These are phyloP conservation scores for Nasonia giraulti DNA, from an alignment of 1,140 invertebrate species.

Conservation along the genomic window DNA sequence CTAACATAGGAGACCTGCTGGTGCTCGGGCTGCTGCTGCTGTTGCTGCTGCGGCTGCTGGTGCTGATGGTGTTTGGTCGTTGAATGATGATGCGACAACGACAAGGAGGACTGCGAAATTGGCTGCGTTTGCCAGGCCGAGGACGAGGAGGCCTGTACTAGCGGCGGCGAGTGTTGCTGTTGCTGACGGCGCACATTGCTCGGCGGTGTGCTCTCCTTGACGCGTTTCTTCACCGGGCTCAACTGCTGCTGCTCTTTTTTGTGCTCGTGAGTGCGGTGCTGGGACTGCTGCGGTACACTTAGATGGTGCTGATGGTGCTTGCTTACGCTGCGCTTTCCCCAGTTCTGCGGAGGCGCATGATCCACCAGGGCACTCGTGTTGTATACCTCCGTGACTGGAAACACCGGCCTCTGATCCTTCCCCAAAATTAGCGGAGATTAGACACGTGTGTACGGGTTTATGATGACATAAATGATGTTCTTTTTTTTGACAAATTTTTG, in stretches of 20 bases:
- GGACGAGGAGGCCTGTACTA: not conserved
- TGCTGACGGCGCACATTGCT: slow-evolving; percentile 66
- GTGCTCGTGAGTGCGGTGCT: slow-evolving; percentile 73
- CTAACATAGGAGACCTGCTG: slow-evolving; percentile 73
- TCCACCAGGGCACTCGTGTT: slow-evolving; percentile 77
- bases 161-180: slow-evolving; percentile 26
- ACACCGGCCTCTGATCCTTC: slow-evolving; percentile 79
- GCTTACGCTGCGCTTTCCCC: slow-evolving; percentile 75
- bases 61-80: slow-evolving; percentile 53
- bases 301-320: slow-evolving; percentile 76
- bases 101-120: not conserved
- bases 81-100: slow-evolving; percentile 12
- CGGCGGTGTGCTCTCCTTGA: slow-evolving; percentile 96
- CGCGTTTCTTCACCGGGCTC: slow-evolving; percentile 97
- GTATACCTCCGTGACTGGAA: slow-evolving; percentile 80
- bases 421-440: slow-evolving; percentile 66
- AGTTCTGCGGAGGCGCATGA: slow-evolving; percentile 70
- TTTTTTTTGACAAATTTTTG: not conserved
- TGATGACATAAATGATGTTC: not conserved
- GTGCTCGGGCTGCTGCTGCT: slow-evolving; percentile 65
- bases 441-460: slow-evolving; percentile 38
- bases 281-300: slow-evolving; percentile 72
- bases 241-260: slow-evolving; percentile 94
- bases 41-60: slow-evolving; percentile 69
- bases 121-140: slow-evolving; percentile 41